Evolutionary conservation across 2,797 vertebrate genomes (phyloP).

Genomic region (Picus viridis): DNA sequence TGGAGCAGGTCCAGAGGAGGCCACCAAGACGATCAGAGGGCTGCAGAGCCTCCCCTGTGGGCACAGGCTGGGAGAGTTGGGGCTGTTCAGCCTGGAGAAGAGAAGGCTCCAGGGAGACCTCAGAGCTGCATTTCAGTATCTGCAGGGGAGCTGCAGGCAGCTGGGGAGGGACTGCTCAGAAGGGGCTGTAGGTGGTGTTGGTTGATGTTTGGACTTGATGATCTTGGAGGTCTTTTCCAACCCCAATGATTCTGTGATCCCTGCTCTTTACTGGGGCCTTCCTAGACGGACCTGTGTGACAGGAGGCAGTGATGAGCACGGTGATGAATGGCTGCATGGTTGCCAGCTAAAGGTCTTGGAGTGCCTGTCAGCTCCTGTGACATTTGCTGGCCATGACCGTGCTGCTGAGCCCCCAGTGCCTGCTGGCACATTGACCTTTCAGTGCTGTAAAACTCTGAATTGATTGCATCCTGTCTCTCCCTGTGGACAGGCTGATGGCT

Average conservation of each 20-base stretch:
- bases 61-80: too few species aligned
- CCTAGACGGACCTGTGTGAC: fast-evolving
- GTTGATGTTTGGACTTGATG: too few species aligned
- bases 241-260: not conserved
- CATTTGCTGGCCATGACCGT: not conserved
- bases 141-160: too few species aligned
- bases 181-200: too few species aligned
- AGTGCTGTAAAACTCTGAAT: slow-evolving; percentile 11
- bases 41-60: too few species aligned
- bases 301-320: not conserved
- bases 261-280: not conserved
- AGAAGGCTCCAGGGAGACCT: too few species aligned
- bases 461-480: not conserved
- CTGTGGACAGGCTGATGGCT: not conserved
- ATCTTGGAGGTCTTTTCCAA: not conserved
- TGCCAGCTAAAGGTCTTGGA: not conserved
- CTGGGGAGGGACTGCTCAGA: too few species aligned
- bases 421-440: slow-evolving; percentile 27
- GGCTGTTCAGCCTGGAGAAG: too few species aligned
- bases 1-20: not conserved
- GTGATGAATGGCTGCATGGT: not conserved
- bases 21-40: too few species aligned
- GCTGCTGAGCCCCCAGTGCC: not conserved
- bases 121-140: too few species aligned
- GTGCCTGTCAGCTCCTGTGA: not conserved